phyloP scores from a whole-genome alignment of 2,888 invertebrate species.

The Drosophila flavopinicola region DNA sequence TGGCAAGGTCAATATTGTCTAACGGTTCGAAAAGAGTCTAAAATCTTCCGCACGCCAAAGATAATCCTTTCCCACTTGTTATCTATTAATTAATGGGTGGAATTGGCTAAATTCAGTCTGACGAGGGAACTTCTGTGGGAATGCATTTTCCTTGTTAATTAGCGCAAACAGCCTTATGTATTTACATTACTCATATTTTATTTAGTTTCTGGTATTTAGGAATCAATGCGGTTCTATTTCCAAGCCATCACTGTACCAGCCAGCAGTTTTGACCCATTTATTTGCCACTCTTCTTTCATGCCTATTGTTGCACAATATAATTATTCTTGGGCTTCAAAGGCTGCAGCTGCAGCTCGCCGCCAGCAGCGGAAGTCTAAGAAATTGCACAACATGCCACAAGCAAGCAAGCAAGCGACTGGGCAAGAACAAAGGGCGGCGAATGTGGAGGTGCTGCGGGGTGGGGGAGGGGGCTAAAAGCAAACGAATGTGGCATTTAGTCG shows the following conservation, averaged over 20 bases:
- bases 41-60: too few species aligned
- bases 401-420: slow-evolving; percentile 7
- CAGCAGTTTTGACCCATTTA: slow-evolving; percentile 2
- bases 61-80: too few species aligned
- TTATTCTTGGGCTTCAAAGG: slow-evolving; percentile 5
- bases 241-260: neutral
- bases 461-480: neutral
- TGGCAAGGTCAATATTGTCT: too few species aligned
- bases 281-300: slow-evolving; percentile 7
- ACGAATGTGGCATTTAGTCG: slow-evolving; percentile 10
- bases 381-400: slow-evolving; percentile 63
- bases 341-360: slow-evolving; percentile 11
- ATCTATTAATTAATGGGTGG: too few species aligned
- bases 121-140: too few species aligned
- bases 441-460: neutral
- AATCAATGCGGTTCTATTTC: neutral
- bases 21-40: too few species aligned
- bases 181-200: too few species aligned
- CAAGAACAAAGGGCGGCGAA: slow-evolving; percentile 24
- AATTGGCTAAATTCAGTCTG: too few species aligned
- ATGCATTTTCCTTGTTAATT: too few species aligned
- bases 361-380: slow-evolving; percentile 61
- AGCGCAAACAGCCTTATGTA: too few species aligned
- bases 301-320: slow-evolving; percentile 25
- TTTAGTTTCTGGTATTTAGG: too few species aligned